Evolutionary conservation across 1,140 invertebrate species (phyloP).

Genomic region (Anastatus disparis): DNA sequence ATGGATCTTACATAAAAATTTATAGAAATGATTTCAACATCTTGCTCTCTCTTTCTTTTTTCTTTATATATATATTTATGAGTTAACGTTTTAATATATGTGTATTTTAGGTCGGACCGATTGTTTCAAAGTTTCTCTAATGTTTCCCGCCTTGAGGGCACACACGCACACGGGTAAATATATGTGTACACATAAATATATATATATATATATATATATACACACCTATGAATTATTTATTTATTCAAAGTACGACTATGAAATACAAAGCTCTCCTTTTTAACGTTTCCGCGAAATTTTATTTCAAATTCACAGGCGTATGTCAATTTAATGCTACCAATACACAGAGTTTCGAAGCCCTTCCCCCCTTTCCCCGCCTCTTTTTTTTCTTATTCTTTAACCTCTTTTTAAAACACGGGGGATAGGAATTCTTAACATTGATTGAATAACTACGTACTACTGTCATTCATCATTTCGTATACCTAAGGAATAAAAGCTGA

Average conservation of each 20-base stretch:
- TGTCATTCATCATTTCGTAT: slow-evolving; percentile 34
- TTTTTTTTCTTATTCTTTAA: no score
- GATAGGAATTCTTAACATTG: slow-evolving; percentile 27
- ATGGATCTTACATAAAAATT: no score
- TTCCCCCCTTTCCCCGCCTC: no score
- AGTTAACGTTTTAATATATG: no score
- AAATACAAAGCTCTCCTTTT: no score
- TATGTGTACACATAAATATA: no score
- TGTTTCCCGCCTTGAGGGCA: slow-evolving; percentile 23
- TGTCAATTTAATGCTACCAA: slow-evolving; percentile 34
- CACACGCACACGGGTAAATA: no score
- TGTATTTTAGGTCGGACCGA: neutral
- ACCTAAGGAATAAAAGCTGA: neutral
- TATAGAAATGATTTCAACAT: no score
- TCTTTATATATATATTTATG: no score
- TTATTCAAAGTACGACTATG: slow-evolving; percentile 31
- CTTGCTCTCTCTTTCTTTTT: no score
- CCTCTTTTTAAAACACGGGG: no score
- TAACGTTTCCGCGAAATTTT: slow-evolving; percentile 36
- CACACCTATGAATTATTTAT: slow-evolving; percentile 41
- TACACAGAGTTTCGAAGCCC: slow-evolving; percentile 4
- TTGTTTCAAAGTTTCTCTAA: slow-evolving; percentile 35
- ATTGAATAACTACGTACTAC: slow-evolving; percentile 32
- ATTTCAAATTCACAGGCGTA: slow-evolving; percentile 37
- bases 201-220: no score